Evolutionary conservation across 2,888 invertebrate species (phyloP), one percentile per base, ranked within the genome.

Genomic region (Uropetala carovei): DNA sequence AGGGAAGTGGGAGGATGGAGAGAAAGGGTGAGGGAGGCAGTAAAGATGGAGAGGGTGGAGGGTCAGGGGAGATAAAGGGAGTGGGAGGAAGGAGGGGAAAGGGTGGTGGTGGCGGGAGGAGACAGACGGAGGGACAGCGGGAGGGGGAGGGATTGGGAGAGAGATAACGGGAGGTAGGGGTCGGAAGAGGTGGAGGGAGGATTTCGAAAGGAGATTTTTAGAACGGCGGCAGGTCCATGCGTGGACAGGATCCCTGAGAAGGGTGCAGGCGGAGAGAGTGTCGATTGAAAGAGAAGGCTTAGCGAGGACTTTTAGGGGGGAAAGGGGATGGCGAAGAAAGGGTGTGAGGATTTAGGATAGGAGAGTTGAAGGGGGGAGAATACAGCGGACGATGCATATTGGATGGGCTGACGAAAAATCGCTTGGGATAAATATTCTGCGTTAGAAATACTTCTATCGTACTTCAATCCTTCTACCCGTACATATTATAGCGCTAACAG

Each of bases 21-120:
- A 59, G 86, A 59, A 86, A 86, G n/a, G 27, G 86, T 58, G 59
- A 86, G 86, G 86, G 59, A 86, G n/a, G 30, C 22, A 58, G 59
- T 59, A 59, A 30, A 64, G 89, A 30, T n/a, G n/a, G 16, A n/a
- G 60, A 7, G 30, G 30, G 89, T 43, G 27, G 60, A 89, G 89
- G 30, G 30, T 13, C 30, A 18, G 30, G n/a, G 82, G 9, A 22
- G 22, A 0, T 27, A 16, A 43, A 11, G 56, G 18, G 85, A 27
- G 18, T 27, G 59, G 58, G 27, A 27, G 58, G 58, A 58, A 22
- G 13, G 59, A n/a, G 22, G 10, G 58, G 18, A 22, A 22, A 58
- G 85, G 59, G 11, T 59, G 57, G 22, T n/a, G n/a, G 56, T 57
- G 57, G 43, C 14, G 83, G 57, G 83, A 56, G 43, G 83, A 83